phyloP scores from a whole-genome alignment of 1,140 invertebrate genomes.

The Oryctes rhinoceros region DNA sequence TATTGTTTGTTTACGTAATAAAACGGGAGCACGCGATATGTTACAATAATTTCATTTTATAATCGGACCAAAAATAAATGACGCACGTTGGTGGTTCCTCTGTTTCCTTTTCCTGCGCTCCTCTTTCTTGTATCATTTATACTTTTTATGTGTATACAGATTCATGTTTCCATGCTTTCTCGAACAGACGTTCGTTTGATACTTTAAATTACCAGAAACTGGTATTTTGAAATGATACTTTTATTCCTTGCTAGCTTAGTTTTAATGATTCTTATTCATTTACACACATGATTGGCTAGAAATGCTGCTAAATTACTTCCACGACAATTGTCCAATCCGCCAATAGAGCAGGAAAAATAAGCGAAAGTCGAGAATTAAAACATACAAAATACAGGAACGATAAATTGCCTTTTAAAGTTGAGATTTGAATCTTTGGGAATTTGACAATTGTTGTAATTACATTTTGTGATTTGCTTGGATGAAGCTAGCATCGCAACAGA shows the following conservation, averaged over 20 bases:
- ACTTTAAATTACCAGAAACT: neutral
- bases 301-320: no score
- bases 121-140: neutral
- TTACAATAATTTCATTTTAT: slow-evolving; percentile 23
- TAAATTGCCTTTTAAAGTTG: no score
- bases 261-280: no score
- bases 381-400: no score
- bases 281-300: no score
- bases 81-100: neutral
- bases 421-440: no score
- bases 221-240: neutral
- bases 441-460: no score
- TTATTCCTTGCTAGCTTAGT: neutral
- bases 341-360: no score
- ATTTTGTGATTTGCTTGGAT: no score
- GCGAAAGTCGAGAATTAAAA: no score
- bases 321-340: no score
- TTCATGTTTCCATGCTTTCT: neutral
- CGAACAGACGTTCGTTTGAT: slow-evolving; percentile 7
- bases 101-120: neutral
- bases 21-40: slow-evolving; percentile 8
- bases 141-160: neutral
- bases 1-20: slow-evolving; percentile 28
- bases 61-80: slow-evolving; percentile 18
- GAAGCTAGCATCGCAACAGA: no score